Evolutionary conservation across 37 sponge, comb jelly and placozoan species (phyloP), one percentile per base, ranked within the genome.

Genomic region (Ephydatia muelleri): DNA sequence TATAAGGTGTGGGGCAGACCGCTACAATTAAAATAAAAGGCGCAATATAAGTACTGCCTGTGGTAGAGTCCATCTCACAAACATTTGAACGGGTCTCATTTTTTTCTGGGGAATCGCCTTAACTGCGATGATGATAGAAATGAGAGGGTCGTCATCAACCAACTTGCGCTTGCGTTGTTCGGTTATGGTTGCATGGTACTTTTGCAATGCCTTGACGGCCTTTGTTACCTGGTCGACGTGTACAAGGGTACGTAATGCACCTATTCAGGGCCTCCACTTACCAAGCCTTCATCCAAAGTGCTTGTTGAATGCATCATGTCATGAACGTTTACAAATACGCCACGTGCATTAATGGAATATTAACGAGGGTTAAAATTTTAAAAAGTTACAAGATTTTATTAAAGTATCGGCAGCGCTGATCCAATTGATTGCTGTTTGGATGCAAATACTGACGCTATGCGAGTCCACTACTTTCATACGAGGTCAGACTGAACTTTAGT

Each of bases 71-170:
- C 57, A 5, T 28, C 43, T 22, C 4, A 74, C 91, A 69, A 65
- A 92, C 93, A 92, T 86, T 67, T 91, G 70, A 22, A 77, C 43
- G 30, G 94, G 88, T 68, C 84, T 79, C 22, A 75, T 68, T 2
- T 82, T 80, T 65, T 68, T 84, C 33, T 83, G 67, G 33, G 94
- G 92, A n/a, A 90, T 90, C 83, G 81, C 89, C 84, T 90, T 95
- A 12, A 92, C 70, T 1, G 83, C 90, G 31, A 92, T 77, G 4
- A 87, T 72, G 49, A 92, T 22, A 22, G 80, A 85, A 25, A 95
- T 65, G 30, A 84, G 27, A 34, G 84, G 81, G 67, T 90, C 67
- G 16, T 92, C 94, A 5, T 65, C 76, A 33, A 90, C 21, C 69
- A 90, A 82, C 23, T 79, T 16, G 3, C 76, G 39, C 67, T 87